A percentile compares a stretch with the other conserved stretches of the same genome.
These are phyloP conservation scores for Vannuccia rotundouncinata DNA, from an alignment of 2,888 invertebrate species.

Conservation along the genomic window DNA sequence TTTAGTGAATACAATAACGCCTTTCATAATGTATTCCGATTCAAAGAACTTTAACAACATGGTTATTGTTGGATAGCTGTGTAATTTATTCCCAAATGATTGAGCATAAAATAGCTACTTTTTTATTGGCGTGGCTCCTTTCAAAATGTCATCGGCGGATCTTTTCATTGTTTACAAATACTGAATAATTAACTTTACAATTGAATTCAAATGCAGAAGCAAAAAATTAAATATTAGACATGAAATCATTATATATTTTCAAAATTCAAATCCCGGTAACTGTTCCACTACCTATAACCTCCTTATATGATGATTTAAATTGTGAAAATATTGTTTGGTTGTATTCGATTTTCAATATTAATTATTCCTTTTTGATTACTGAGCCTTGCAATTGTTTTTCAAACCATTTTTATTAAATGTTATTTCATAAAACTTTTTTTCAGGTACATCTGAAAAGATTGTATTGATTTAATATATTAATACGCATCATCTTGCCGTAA, in stretches of 20 bases:
- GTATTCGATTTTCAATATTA: too few relatives aligned
- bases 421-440: too few relatives aligned
- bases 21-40: background rate
- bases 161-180: conserved; percentile 18
- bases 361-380: too few relatives aligned
- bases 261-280: background rate
- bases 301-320: too few relatives aligned
- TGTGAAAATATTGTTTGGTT: too few relatives aligned
- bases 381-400: too few relatives aligned
- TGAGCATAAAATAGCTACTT: background rate
- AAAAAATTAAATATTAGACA: background rate
- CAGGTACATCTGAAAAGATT: too few relatives aligned
- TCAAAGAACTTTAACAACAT: conserved; percentile 19
- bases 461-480: too few relatives aligned
- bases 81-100: background rate
- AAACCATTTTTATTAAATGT: too few relatives aligned
- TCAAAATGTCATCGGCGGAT: background rate
- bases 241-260: background rate
- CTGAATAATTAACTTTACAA: background rate
- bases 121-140: background rate
- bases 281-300: too few relatives aligned
- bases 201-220: background rate
- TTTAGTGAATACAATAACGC: background rate
- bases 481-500: too few relatives aligned
- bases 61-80: background rate